These are phyloP conservation scores for Sinocyclocheilus maitianheensis DNA, from an alignment of 2,113 vertebrate genomes.

Conservation along the genomic window DNA sequence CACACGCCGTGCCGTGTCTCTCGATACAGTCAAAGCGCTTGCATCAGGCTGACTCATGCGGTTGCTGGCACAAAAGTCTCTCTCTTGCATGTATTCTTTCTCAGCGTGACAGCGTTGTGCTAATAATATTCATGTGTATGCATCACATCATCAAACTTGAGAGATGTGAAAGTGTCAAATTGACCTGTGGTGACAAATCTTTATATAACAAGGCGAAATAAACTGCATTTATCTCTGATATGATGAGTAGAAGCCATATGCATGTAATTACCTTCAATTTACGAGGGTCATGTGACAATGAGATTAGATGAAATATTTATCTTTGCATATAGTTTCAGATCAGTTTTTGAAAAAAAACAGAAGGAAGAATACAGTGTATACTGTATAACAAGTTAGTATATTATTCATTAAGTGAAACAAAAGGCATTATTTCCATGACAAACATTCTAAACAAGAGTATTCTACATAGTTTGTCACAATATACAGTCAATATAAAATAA, in stretches of 20 bases:
- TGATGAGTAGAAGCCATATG: background rate
- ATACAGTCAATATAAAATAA: background rate
- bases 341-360: too few species aligned
- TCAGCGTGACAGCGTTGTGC: background rate
- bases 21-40: background rate
- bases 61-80: background rate
- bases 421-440: background rate
- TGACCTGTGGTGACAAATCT: background rate
- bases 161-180: background rate
- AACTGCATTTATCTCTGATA: background rate
- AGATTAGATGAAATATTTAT: background rate
- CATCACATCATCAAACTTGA: background rate
- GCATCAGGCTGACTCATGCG: constrained; percentile 8
- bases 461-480: background rate
- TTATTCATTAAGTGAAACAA: background rate
- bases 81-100: background rate
- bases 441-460: background rate
- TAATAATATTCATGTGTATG: background rate
- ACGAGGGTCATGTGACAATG: background rate
- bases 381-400: background rate
- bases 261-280: background rate
- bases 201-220: background rate
- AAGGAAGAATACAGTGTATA: background rate
- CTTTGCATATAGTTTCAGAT: background rate
- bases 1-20: background rate